These are phyloP conservation scores for Melieria picta DNA, from an alignment of 2,888 invertebrate genomes.

Conservation along the genomic window DNA sequence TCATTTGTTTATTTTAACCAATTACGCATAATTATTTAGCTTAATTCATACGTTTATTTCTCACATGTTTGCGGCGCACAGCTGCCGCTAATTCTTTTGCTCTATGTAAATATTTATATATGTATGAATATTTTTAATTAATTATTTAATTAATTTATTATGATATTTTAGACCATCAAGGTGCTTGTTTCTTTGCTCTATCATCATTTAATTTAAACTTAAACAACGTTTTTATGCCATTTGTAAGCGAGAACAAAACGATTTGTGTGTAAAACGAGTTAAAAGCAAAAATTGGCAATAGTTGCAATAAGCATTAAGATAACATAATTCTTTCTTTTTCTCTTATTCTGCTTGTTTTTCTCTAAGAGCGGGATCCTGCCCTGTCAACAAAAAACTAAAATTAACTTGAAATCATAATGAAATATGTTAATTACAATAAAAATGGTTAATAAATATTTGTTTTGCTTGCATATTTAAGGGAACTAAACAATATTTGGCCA, in stretches of 20 bases:
- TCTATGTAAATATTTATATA: slow-evolving; percentile 33
- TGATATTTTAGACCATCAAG: slow-evolving; percentile 35
- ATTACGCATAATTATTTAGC: background rate
- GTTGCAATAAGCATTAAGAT: background rate
- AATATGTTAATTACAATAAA: no score
- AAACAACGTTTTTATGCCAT: slow-evolving; percentile 2
- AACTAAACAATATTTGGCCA: background rate
- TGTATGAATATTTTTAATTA: slow-evolving; percentile 15
- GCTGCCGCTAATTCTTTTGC: no score
- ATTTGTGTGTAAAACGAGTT: no score
- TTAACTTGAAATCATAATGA: slow-evolving; percentile 28
- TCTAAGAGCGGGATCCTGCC: slow-evolving; percentile 61
- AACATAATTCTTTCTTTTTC: slow-evolving; percentile 38
- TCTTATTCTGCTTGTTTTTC: slow-evolving; percentile 29
- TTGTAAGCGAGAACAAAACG: background rate
- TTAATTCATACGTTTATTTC: background rate
- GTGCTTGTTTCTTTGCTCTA: slow-evolving; percentile 22
- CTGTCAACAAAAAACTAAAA: slow-evolving; percentile 52
- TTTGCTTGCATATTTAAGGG: slow-evolving; percentile 21
- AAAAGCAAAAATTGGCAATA: no score
- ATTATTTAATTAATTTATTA: slow-evolving; percentile 1
- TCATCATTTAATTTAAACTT: background rate
- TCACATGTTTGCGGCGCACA: background rate
- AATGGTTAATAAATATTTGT: background rate
- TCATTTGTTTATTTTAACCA: background rate